Evolutionary conservation across 2,888 invertebrate species (phyloP).

Genomic region (Drosophila crucigera): DNA sequence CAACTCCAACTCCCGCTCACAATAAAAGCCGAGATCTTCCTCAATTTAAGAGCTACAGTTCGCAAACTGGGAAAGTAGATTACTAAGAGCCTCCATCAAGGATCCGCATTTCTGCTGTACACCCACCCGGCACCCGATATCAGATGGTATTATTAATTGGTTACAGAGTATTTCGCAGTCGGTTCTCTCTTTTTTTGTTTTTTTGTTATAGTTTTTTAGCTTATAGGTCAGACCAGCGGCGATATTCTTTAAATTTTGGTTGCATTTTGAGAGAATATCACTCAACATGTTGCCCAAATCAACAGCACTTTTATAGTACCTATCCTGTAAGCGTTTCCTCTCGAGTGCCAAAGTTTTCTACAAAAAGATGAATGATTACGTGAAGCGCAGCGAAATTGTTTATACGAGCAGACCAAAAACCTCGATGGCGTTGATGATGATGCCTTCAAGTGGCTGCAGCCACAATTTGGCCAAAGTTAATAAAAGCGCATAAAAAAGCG

Average conservation of each 20-base stretch:
- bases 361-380: conserved; percentile 76
- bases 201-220: conserved; percentile 8
- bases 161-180: background rate
- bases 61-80: background rate
- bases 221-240: conserved; percentile 61
- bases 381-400: conserved; percentile 61
- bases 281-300: conserved; percentile 72
- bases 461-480: conserved; percentile 79
- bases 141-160: background rate
- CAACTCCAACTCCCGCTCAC: background rate
- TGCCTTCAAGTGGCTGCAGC: conserved; percentile 75
- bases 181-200: background rate
- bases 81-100: background rate
- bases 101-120: background rate
- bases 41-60: background rate
- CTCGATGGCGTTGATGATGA: conserved; percentile 51
- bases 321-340: conserved; percentile 19
- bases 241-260: conserved; percentile 6
- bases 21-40: background rate
- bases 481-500: conserved; percentile 77
- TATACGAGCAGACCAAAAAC: conserved; percentile 43
- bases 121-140: background rate
- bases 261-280: conserved; percentile 46
- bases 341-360: conserved; percentile 44
- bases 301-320: conserved; percentile 29